Evolutionary conservation across 2,888 invertebrate genomes (phyloP), one percentile per base, ranked within the genome.

Genomic region (Erynnis tages): DNA sequence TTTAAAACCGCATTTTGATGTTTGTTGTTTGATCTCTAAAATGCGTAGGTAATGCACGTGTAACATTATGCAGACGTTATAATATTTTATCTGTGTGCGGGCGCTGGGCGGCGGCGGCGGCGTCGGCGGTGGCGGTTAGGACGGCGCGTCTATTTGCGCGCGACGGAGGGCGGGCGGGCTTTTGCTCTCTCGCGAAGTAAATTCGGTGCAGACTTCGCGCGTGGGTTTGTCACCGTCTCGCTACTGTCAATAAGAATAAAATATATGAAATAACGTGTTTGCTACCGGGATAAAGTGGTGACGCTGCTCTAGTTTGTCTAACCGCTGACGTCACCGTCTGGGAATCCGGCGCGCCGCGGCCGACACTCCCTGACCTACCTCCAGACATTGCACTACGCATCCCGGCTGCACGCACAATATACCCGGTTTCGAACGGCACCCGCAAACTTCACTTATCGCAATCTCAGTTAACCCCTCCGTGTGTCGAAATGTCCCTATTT

Each of bases 211-310:
- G 60, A 62, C 57, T 54, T 59, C 57, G 63, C 61, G 66, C 72
- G 88, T 88, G 83, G 87, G 85, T 65, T 79, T 82, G 86, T 82
- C 84, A 82, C 82, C 75, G 87, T 86, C 87, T 86, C 82, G 86
- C 79, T 86, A 76, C 73, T 79, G 77, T 82, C 81, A 81, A 86
- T 84, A 83, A 76, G 76, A 84, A 83, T 85, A 87, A 86, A 47
- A 84, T 87, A 86, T 78, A 76, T 79, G 71, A 83, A 86, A 86
- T 85, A 83, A 81, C 74, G 75, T 76, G 79, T 78, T 81, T 77
- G 78, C 76, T 76, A 71, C 76, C 74, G 79, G 81, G 80, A 83
- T 84, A 78, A 79, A 75, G 78, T 71, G 71, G 76, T 83, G 84
- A 83, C 80, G 77, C 73, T 74, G 86, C 76, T 83, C 84, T 85